Base-by-base conservation (phyloP, 2,888 invertebrate species). In the Lycaena phlaeas region DNA sequence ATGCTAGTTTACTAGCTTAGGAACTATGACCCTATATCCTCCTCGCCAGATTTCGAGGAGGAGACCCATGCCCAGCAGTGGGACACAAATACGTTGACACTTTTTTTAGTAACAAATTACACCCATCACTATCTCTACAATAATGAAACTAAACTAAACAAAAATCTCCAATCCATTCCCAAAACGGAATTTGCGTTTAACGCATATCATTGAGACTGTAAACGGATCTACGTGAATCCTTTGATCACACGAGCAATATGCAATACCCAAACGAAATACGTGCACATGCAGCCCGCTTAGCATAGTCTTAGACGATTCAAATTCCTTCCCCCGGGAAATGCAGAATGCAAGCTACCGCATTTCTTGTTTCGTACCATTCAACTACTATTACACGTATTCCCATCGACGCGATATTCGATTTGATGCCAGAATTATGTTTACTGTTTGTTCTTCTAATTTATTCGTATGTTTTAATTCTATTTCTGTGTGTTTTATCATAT, bases 221-320 rank as follows among this genome's bases (percentile, higher is more conserved):
- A 22, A 43, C 44, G 46, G 28, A 41, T 42, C 22, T 22, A 44
- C 40, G 37, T 37, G 39, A 39, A 37, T 42, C 44, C 41, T 46
- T 44, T 46, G 46, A 46, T 44, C 41, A 42, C 40, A 27, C 25
- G 37, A 30, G 37, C 38, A 38, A 36, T 37, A 27, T 37, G 28
- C 39, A 28, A 14, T 42, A 18, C 39, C 39, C 30, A 40, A 36
- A 22, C 30, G 42, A 45, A 36, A 40, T 45, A 26, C 39, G 36
- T 27, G 36, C 38, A 41, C 14, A 30, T 30, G 3, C 10, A 34
- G 18, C 34, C 6, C 7, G 36, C 36, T 36, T 18, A 15, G 18
- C 36, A 31, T 15, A 30, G 31, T 39, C 40, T 40, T 40, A 25
- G 31, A 34, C 27, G 36, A 36, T 36, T 40, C 39, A 25, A 15